A percentile compares a stretch with the other conserved stretches of the same genome.
Evolutionary conservation across 1,140 invertebrate species (phyloP).

Genomic region (Pentalonia nigronervosa): DNA sequence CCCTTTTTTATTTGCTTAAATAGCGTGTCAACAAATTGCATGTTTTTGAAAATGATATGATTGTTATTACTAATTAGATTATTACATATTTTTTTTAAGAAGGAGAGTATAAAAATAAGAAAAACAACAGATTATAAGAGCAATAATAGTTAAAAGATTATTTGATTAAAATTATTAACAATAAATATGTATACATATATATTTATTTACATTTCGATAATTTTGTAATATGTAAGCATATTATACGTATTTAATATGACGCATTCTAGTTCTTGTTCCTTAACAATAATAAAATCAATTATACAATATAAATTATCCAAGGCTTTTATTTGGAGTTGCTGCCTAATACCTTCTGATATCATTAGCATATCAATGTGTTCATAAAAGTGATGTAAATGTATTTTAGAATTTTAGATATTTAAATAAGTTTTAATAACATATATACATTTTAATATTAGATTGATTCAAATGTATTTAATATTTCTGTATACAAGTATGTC

Average conservation of each 20-base stretch:
- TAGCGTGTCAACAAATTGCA: neutral
- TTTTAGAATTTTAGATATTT: too few relatives aligned
- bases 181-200: neutral
- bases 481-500: too few relatives aligned
- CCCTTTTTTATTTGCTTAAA: neutral
- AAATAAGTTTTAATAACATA: too few relatives aligned
- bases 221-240: neutral
- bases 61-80: too few relatives aligned
- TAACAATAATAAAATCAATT: neutral
- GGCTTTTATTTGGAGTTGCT: too few relatives aligned
- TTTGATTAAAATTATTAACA: neutral
- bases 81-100: neutral
- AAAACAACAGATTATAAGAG: neutral
- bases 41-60: neutral
- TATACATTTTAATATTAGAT: too few relatives aligned
- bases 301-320: too few relatives aligned
- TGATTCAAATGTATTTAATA: too few relatives aligned
- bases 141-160: neutral
- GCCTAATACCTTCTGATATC: too few relatives aligned
- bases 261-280: neutral
- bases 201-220: neutral
- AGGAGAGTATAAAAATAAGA: neutral
- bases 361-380: too few relatives aligned
- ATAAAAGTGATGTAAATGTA: too few relatives aligned
- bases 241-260: neutral